Evolutionary conservation across 1,140 invertebrate species (phyloP), one percentile per base, ranked within the genome.

Genomic region (Bombus soroeensis): DNA sequence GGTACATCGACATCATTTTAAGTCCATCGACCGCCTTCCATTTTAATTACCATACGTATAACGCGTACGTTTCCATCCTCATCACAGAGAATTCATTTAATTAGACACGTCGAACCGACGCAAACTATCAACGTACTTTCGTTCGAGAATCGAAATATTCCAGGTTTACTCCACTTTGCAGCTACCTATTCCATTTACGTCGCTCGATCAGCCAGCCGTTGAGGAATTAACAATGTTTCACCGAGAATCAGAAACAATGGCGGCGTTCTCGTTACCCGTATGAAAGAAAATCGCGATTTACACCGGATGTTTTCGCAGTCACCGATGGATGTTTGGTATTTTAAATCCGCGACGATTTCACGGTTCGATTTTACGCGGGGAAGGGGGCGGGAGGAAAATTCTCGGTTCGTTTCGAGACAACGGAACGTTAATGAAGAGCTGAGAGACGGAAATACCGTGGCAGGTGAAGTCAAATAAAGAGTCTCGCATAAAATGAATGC

Each of bases 141-240:
- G 25, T 62, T 15, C 41, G 39, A 6, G 22, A 28, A 10, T 13
- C 70, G 39, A 72, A 41, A 71, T 47, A 25, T 53, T 4, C 28
- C 4, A 25, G 64, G 43, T 73, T 71, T 71, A 73, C 41, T 81
- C 41, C 8, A 81, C 25, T n/a, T 34, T 18, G 8, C n/a, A 28
- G 25, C 12, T 64, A 18, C n/a, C 71, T 47, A 74, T 74, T 88
- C 74, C 75, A 88, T 84, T 87, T 80, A 79, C 59, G 85, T 68
- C 59, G 71, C 43, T 66, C 75, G 86, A 87, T 73, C 37, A 12
- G 47, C 64, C 8, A 10, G 53, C 77, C 76, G 86, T 41, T 12
- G 57, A 25, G 13, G 78, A 32, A 81, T 76, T 12, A 28, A 39
- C 41, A 53, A 28, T 43, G 57, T 79, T 75, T 64, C 73, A 18